These are phyloP conservation scores for Acleris literana DNA, from an alignment of 2,888 invertebrate genomes.

Conservation along the genomic window DNA sequence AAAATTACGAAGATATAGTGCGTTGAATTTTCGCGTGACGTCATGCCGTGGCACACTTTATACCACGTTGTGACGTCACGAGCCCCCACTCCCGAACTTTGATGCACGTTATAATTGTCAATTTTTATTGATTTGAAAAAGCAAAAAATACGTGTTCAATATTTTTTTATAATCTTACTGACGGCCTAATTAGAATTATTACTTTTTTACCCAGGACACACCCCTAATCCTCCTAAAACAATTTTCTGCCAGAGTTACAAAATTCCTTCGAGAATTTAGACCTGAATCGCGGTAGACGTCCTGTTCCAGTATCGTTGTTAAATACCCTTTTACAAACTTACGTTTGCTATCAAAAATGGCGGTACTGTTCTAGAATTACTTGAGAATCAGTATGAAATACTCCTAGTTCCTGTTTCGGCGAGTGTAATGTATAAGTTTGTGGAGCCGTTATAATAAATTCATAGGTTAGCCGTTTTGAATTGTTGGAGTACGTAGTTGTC, in stretches of 20 bases:
- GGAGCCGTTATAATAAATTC: constrained; percentile 18
- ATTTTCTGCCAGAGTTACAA: background rate
- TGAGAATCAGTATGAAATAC: background rate
- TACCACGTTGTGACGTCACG: too few species aligned
- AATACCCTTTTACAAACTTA: constrained; percentile 11
- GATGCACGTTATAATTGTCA: too few species aligned
- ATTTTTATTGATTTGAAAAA: too few species aligned
- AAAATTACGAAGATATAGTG: too few species aligned
- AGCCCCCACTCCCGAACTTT: too few species aligned
- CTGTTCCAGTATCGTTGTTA: constrained; percentile 8
- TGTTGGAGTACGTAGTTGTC: constrained; percentile 5
- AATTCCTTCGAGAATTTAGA: constrained; percentile 13
- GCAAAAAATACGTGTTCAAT: too few species aligned
- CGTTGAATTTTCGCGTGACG: too few species aligned
- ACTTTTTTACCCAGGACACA: too few species aligned
- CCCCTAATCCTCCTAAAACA: too few species aligned
- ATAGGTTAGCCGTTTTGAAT: constrained; percentile 23
- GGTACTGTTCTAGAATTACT: constrained; percentile 19
- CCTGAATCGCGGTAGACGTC: constrained; percentile 21
- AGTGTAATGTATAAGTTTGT: constrained; percentile 13
- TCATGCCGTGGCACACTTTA: too few species aligned
- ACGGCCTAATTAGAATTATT: too few species aligned
- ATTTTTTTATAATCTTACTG: too few species aligned
- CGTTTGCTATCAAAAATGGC: background rate
- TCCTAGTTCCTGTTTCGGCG: constrained; percentile 18